These are phyloP conservation scores for Macrosoma leucophasiata DNA, from an alignment of 2,888 invertebrate species.

Conservation along the genomic window DNA sequence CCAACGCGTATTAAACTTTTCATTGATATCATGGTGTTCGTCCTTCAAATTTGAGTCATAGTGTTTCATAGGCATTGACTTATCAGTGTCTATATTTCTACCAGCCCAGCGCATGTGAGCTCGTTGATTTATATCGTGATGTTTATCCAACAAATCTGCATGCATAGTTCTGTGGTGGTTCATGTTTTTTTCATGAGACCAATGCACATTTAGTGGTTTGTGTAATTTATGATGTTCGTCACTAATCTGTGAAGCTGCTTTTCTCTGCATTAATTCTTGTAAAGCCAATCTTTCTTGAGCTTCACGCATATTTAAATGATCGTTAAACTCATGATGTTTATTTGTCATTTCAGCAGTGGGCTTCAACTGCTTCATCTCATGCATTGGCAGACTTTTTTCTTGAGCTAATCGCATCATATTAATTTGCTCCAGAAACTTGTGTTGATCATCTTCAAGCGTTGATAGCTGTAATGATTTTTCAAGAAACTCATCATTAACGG, in stretches of 20 bases:
- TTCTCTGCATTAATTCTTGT: slow-evolving; percentile 23
- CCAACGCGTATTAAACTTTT: neutral
- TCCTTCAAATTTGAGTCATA: slow-evolving; percentile 6
- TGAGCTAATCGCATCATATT: too few species aligned
- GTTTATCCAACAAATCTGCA: neutral
- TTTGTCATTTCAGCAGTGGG: too few species aligned
- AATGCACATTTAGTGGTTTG: slow-evolving; percentile 4
- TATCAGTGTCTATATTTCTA: too few species aligned
- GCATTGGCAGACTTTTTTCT: too few species aligned
- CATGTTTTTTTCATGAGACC: slow-evolving; percentile 7
- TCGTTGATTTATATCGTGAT: too few species aligned
- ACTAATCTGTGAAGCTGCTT: slow-evolving; percentile 23
- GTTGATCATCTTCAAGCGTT: too few species aligned
- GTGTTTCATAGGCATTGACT: neutral
- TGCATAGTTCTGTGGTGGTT: neutral
- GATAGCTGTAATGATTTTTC: too few species aligned
- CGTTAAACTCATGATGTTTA: slow-evolving; percentile 15
- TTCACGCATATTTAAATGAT: slow-evolving; percentile 12
- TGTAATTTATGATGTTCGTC: slow-evolving; percentile 12
- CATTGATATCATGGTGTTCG: slow-evolving; percentile 3
- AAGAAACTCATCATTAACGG: too few species aligned
- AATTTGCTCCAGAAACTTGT: too few species aligned
- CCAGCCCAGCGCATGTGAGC: too few species aligned
- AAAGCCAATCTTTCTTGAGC: slow-evolving; percentile 12
- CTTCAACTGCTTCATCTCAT: too few species aligned